phyloP scores from a whole-genome alignment of 2,113 vertebrate species.

The Oceanites oceanicus region DNA sequence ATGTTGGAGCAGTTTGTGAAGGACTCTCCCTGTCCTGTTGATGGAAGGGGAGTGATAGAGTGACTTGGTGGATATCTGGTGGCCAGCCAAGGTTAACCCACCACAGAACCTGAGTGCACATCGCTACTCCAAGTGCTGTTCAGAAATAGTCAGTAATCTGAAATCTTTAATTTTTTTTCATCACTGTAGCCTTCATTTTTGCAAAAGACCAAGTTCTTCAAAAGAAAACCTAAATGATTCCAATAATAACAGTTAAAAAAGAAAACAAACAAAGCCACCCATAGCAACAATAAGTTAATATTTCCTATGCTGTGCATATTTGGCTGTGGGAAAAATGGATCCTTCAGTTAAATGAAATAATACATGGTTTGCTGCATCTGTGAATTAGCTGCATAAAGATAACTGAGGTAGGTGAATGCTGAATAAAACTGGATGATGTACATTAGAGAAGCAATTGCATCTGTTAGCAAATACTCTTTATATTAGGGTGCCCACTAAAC shows the following conservation, averaged over 20 bases:
- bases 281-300: background rate
- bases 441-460: background rate
- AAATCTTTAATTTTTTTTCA: background rate
- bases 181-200: background rate
- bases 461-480: background rate
- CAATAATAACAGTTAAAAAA: background rate
- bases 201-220: background rate
- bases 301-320: background rate
- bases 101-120: background rate
- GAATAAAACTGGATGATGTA: constrained; percentile 15
- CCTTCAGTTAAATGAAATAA: constrained; percentile 20
- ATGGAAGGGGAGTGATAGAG: background rate
- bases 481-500: background rate
- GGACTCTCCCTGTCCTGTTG: background rate
- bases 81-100: background rate
- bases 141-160: background rate
- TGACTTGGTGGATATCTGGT: background rate
- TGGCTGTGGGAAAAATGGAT: background rate
- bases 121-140: background rate
- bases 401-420: constrained; percentile 55
- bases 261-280: background rate
- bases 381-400: constrained; percentile 47
- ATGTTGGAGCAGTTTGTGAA: background rate
- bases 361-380: constrained; percentile 12
- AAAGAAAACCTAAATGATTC: background rate